These are phyloP conservation scores for Falco biarmicus DNA, from an alignment of 2,797 vertebrate species.

Conservation along the genomic window DNA sequence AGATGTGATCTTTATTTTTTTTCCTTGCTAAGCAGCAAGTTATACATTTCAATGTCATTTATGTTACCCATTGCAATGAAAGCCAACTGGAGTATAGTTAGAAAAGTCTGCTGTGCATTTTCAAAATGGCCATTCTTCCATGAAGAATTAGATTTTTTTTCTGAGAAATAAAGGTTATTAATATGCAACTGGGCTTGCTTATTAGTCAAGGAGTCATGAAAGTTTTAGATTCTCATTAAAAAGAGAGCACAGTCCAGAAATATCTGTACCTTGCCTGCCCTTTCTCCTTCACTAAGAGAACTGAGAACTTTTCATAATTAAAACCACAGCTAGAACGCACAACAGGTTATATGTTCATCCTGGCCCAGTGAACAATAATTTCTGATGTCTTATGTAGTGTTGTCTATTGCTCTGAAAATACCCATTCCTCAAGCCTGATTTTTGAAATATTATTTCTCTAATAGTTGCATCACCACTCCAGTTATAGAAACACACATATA, in stretches of 20 bases:
- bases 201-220: not conserved
- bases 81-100: not conserved
- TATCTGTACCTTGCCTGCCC: not conserved
- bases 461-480: not conserved
- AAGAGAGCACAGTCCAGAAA: not conserved
- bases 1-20: not conserved
- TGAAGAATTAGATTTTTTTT: slow-evolving; percentile 14
- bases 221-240: slow-evolving; percentile 26
- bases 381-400: not conserved
- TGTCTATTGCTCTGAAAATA: not conserved
- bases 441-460: not conserved
- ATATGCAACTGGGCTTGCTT: not conserved
- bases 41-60: not conserved
- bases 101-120: not conserved
- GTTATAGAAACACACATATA: not conserved
- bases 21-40: not conserved
- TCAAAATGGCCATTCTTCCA: not conserved
- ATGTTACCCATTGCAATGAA: not conserved
- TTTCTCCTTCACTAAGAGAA: not conserved
- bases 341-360: not conserved
- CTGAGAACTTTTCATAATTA: not conserved
- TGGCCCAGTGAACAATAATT: not conserved
- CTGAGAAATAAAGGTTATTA: not conserved
- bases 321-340: not conserved
- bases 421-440: not conserved